Base-by-base conservation (phyloP, 2,113 vertebrate species). In the Hippocampus comes region DNA sequence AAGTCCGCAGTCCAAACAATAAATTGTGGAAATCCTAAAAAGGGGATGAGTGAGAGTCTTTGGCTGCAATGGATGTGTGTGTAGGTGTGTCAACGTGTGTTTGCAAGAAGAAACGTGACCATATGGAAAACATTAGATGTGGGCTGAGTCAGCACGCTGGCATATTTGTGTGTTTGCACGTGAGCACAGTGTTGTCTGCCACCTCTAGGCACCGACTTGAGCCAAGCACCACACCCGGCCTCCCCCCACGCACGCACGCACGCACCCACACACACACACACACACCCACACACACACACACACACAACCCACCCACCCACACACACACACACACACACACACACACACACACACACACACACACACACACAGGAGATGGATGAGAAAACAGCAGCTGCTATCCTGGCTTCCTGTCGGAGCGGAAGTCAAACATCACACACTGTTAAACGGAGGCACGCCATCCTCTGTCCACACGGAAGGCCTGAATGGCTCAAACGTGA, bases 91-190 rank as follows among this genome's bases (percentile, higher is more conserved):
- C 30, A 41, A 65, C 75, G 78, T 86, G 74, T 70, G 77, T 78
- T 73, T 56, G 23, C 66, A 66, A 77, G 67, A 85, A 90, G 68
- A 86, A 90, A 88, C 67, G 59, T 90, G 87, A 91, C 68, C 91
- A 90, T 84, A 80, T 91, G 90, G 90, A 90, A 91, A 78, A 83
- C 79, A 90, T 92, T 91, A 90, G 48, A 73, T 78, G 83, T 85
- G 82, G 86, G 82, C 81, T 82, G 78, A 86, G 75, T 90, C 84
- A 84, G 87, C 73, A 72, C 60, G 65, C 68, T 82, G 74, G 66
- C 74, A 79, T 72, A 72, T 78, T 77, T 73, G 53, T 71, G 78
- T 71, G 77, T 75, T 76, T 85, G 72, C 84, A 79, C 42, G 74
- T 76, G 76, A 79, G 59, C 9, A 55, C 77, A 68, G 61, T 43